Conservation (phyloP, 2,797 vertebrate genomes). For the Fringilla coelebs region DNA sequence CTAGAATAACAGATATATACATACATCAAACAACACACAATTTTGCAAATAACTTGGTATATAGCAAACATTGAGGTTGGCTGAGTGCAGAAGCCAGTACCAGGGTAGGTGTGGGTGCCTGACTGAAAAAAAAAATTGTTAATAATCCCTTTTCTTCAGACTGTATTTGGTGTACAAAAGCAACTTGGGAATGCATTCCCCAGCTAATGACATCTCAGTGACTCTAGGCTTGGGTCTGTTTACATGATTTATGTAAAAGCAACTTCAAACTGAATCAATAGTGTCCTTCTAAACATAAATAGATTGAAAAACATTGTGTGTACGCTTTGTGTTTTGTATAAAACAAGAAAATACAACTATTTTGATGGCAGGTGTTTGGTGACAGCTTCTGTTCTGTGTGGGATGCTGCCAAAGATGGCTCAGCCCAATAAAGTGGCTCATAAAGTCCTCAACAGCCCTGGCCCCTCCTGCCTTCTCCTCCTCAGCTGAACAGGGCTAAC, state of each 20-base stretch:
- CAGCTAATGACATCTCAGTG: conserved; percentile 37
- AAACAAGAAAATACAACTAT: conserved; percentile 72
- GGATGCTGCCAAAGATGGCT: not conserved
- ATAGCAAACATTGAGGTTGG: not conserved
- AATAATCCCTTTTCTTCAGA: not conserved
- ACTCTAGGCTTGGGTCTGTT: conserved; percentile 57
- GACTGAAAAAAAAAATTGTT: not conserved
- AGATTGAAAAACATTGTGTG: conserved; percentile 72
- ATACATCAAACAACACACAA: not conserved
- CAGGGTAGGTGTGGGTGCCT: not conserved
- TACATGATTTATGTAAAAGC: conserved; percentile 70
- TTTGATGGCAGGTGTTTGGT: conserved; percentile 28
- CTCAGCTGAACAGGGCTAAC: not conserved
- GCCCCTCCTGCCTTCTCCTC: not conserved
- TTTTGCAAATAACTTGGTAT: not conserved
- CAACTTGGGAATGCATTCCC: not conserved
- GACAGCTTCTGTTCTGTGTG: not conserved
- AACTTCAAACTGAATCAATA: conserved; percentile 27
- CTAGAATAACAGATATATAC: not conserved
- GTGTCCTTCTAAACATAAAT: conserved; percentile 36
- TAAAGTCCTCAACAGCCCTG: not conserved
- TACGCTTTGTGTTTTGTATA: conserved; percentile 79
- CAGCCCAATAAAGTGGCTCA: not conserved
- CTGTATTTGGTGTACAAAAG: not conserved
- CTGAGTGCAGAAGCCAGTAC: not conserved